Conservation (phyloP, 2,113 vertebrate genomes). For the Lagopus muta region DNA sequence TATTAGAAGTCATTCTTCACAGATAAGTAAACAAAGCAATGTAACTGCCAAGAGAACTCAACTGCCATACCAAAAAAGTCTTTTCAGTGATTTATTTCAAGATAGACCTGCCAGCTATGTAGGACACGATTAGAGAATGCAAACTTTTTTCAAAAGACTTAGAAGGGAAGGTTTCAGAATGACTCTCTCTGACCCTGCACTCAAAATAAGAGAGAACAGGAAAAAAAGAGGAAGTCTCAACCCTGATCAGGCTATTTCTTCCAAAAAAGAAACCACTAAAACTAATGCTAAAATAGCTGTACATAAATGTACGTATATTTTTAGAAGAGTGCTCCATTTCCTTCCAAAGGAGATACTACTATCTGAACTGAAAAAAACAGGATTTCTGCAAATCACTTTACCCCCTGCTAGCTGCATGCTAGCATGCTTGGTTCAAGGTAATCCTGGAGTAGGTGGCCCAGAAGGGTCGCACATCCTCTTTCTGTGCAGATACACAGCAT, state of each 20-base stretch:
- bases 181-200: neutral
- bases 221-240: slow-evolving; percentile 42
- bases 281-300: neutral
- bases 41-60: neutral
- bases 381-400: neutral
- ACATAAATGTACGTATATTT: neutral
- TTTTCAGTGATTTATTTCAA: neutral
- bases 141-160: neutral
- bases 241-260: neutral
- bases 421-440: neutral
- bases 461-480: neutral
- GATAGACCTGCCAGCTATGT: neutral
- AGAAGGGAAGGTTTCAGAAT: neutral
- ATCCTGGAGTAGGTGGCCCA: neutral
- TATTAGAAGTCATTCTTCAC: neutral
- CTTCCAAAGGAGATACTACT: neutral
- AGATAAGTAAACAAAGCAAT: slow-evolving; percentile 15
- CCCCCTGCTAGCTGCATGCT: neutral
- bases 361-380: neutral
- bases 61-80: neutral
- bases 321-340: neutral
- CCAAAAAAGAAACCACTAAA: slow-evolving; percentile 4
- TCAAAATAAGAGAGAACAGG: slow-evolving; percentile 22
- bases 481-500: neutral
- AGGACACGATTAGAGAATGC: neutral